Conservation (phyloP, 1,140 invertebrate species). For the Drosophila lowei region DNA sequence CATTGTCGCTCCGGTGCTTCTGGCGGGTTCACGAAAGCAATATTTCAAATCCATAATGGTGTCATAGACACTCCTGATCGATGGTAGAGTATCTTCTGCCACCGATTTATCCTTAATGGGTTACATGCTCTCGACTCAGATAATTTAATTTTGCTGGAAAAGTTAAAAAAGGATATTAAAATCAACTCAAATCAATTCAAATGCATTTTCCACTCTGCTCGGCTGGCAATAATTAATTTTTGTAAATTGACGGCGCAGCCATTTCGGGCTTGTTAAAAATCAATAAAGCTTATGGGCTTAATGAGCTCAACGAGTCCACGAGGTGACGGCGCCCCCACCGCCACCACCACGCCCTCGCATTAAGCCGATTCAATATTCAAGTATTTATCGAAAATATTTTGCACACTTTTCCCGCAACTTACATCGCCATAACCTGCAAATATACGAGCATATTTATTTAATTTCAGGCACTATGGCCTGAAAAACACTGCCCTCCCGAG, state of each 20-base stretch:
- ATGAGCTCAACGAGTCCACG: conserved; percentile 28
- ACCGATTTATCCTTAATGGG: conserved; percentile 21
- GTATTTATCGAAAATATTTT: conserved; percentile 45
- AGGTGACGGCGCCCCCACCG: not conserved
- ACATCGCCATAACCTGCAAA: conserved; percentile 37
- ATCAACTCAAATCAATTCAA: conserved; percentile 54
- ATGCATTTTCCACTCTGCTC: conserved; percentile 37
- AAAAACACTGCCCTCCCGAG: conserved; percentile 1
- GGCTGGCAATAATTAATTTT: conserved; percentile 56
- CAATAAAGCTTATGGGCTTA: conserved; percentile 69
- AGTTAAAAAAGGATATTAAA: conserved; percentile 33
- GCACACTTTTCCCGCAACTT: not conserved
- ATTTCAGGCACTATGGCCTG: conserved; percentile 32
- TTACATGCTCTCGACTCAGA: not conserved
- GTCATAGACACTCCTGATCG: not conserved
- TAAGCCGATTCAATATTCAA: conserved; percentile 58
- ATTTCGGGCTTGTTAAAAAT: conserved; percentile 61
- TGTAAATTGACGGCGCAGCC: conserved; percentile 40
- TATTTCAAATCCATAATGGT: not conserved
- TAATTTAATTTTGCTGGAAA: conserved; percentile 1
- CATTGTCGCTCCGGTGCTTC: conserved; percentile 1
- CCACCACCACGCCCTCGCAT: conserved; percentile 9
- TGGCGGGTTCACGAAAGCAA: conserved; percentile 3
- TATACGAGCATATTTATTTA: conserved; percentile 44
- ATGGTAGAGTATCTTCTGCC: not conserved